Conservation (phyloP, 2,888 invertebrate genomes). For the Venustoraphidia nigricollis region DNA sequence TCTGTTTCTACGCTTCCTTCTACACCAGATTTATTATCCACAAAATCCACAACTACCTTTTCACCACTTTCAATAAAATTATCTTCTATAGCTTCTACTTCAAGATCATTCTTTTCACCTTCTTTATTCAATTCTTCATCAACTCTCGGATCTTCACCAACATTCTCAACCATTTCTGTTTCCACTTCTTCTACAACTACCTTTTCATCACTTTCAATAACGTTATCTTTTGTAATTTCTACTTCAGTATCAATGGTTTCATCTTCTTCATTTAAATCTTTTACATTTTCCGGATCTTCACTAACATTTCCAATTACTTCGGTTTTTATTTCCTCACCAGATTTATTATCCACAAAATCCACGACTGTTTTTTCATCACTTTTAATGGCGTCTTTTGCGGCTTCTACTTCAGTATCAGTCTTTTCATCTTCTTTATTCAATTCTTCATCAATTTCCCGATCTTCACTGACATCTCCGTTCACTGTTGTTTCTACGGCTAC, state of each 20-base stretch:
- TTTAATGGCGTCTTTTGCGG: background rate
- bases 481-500: slow-evolving; percentile 3
- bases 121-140: slow-evolving; percentile 8
- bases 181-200: slow-evolving; percentile 6
- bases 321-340: background rate
- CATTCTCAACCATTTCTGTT: background rate
- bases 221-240: background rate
- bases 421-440: slow-evolving; percentile 9
- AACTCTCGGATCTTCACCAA: background rate
- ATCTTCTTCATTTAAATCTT: background rate
- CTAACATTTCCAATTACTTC: slow-evolving; percentile 1
- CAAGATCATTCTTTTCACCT: slow-evolving; percentile 9
- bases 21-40: slow-evolving; percentile 1
- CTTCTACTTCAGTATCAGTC: slow-evolving; percentile 9
- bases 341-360: slow-evolving; percentile 1
- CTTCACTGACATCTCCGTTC: background rate
- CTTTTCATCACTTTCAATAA: background rate
- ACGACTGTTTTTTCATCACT: background rate
- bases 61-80: background rate
- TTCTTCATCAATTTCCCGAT: slow-evolving; percentile 5
- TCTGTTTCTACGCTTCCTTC: background rate
- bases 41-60: background rate
- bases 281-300: slow-evolving; percentile 1
- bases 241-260: background rate
- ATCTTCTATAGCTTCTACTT: slow-evolving; percentile 5